Percentiles rank a stretch among this genome's conserved stretches.
Evolutionary conservation across 2,797 vertebrate species (phyloP).

Genomic region (Chromis chromis): DNA sequence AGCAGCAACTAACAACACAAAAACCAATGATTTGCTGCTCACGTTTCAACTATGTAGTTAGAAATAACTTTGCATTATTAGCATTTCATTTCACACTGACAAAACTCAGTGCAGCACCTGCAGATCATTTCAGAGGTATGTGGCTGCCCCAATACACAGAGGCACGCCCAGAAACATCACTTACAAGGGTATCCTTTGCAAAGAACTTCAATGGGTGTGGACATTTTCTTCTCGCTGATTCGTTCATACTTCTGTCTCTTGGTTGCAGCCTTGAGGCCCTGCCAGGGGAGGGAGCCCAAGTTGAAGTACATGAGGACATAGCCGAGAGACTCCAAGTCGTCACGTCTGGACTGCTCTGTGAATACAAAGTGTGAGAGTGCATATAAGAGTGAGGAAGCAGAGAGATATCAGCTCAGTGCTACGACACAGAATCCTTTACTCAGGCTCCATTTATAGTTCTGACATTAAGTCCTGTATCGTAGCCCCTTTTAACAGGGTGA

Average conservation of each 20-base stretch:
- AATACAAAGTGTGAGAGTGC: constrained; percentile 21
- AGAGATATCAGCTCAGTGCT: not conserved
- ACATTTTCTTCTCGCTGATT: constrained; percentile 99
- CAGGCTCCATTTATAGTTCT: not conserved
- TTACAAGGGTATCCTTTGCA: constrained; percentile 99
- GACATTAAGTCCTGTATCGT: not conserved
- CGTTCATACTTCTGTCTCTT: constrained; percentile 99
- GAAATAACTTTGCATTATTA: not conserved
- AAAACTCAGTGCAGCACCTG: constrained; percentile 7
- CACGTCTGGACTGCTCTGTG: constrained; percentile 97
- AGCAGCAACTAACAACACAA: not conserved
- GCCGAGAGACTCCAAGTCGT: constrained; percentile 98
- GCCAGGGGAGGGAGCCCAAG: constrained; percentile 98
- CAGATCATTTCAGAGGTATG: constrained; percentile 51
- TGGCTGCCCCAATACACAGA: not conserved
- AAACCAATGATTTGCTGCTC: no score
- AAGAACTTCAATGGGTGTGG: constrained; percentile 97
- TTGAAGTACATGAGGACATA: constrained; percentile 99
- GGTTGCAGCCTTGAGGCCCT: constrained; percentile 98
- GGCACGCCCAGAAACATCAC: constrained; percentile 81
- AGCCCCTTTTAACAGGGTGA: no score
- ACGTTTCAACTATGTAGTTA: no score
- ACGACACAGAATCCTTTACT: not conserved
- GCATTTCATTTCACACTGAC: not conserved
- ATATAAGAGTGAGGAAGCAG: constrained; percentile 12